Conservation (phyloP, 1,140 invertebrate species). For the Heliconius nattereri region DNA sequence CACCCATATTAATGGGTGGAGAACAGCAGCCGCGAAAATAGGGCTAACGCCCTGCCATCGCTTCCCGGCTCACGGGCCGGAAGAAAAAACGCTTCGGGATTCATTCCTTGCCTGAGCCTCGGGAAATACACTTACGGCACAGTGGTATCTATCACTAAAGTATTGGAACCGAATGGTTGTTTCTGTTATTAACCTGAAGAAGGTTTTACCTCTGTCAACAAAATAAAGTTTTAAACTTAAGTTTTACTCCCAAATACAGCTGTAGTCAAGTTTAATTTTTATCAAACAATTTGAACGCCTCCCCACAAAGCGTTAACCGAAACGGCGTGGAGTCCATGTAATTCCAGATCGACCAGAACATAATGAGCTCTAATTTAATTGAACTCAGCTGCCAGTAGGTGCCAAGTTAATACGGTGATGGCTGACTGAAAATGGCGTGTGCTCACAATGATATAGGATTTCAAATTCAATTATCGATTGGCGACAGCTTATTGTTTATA, state of each 20-base stretch:
- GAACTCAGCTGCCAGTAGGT: neutral
- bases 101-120: no score
- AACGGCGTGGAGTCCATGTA: constrained; percentile 16
- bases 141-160: no score
- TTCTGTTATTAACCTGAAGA: no score
- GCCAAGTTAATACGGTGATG: constrained; percentile 18
- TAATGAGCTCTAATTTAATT: constrained; percentile 1
- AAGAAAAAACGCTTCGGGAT: no score
- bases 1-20: no score
- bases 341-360: constrained; percentile 18
- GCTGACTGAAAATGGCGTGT: constrained; percentile 26
- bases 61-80: no score
- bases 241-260: neutral
- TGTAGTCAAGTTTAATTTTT: constrained; percentile 13
- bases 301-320: constrained; percentile 19
- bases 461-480: constrained; percentile 32
- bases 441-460: constrained; percentile 32
- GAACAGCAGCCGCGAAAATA: no score
- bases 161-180: no score
- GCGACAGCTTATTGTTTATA: constrained; percentile 26
- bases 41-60: no score
- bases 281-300: constrained; percentile 24
- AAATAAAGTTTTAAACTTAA: neutral
- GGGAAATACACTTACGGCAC: no score
- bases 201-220: no score